Evolutionary conservation across 2,888 invertebrate species (phyloP).

Genomic region (Drosophila anceps): DNA sequence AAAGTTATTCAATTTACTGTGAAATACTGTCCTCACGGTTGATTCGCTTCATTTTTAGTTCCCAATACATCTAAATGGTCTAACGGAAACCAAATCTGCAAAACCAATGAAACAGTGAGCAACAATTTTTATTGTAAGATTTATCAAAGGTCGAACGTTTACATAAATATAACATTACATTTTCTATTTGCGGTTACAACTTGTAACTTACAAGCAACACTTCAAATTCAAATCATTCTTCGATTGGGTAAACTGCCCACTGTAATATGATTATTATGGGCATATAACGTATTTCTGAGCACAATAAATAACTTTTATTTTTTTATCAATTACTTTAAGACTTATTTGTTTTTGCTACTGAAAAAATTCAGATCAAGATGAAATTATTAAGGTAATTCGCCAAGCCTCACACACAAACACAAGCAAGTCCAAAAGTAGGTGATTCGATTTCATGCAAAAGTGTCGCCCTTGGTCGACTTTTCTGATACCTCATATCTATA

Average conservation of each 20-base stretch:
- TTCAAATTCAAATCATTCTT: background rate
- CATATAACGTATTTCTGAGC: background rate
- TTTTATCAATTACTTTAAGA: no score
- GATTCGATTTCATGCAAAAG: no score
- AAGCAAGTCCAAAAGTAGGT: background rate
- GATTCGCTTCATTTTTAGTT: constrained; percentile 2
- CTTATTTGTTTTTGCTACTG: background rate
- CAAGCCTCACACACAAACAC: background rate
- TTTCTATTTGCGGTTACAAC: background rate
- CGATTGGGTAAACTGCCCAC: background rate
- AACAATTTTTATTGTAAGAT: background rate
- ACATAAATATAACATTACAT: background rate
- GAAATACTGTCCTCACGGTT: constrained; percentile 16
- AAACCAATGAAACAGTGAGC: background rate
- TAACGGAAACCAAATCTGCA: background rate
- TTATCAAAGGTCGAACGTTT: background rate
- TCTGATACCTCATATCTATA: no score
- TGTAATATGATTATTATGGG: background rate
- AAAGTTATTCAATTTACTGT: constrained; percentile 74
- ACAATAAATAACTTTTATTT: background rate
- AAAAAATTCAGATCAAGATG: background rate
- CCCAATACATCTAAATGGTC: background rate
- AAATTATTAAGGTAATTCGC: no score
- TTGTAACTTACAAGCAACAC: background rate
- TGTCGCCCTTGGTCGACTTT: no score